Evolutionary conservation across 2,797 vertebrate species (phyloP), one percentile per base, ranked within the genome.

Genomic region (Glyptemys insculpta): DNA sequence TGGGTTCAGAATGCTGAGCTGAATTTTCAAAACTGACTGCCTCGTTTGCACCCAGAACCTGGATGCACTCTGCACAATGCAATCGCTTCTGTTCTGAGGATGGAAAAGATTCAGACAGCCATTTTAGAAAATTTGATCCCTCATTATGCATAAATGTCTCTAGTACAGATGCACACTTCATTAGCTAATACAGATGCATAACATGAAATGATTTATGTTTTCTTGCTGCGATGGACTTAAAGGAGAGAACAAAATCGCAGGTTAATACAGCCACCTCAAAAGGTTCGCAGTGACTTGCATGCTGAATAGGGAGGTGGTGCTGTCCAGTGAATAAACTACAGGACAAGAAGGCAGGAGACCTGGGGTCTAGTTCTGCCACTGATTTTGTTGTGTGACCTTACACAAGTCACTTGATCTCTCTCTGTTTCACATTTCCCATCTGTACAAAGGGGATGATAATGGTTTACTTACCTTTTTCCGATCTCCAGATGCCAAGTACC

Each of bases 381-480:
- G 0, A 16, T 6, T n/a, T 12, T 74, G 4, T 4, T 34, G n/a
- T 15, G 44, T 37, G 72, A 90, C 65, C 34, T 53, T 83, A 50
- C 49, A 89, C 21, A 53, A 65, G 34, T 78, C 11, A 74, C 27
- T 85, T 50, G 59, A 80, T 23, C 83, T 79, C 81, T 88, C 79
- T 80, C 79, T 18, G 21, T 29, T 82, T 68, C 14, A 27, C 15
- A 4, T 29, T 34, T 84, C 57, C 87, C 78, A 78, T 81, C 31
- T 79, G 44, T 29, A 34, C 0, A 0, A 6, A 1, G 11, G 21
- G 41, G 83, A 72, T 90, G n/a, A 79, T 34, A 91, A 65, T n/a
- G 44, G 57, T 34, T 47, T n/a, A 59, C 54, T 27, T 50, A 37
- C 50, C 68, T 14, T 1, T 56, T 85, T 89, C n/a, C 57, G 12